Base-by-base conservation (phyloP, 2,113 vertebrate species). In the Miniopterus natalensis region DNA sequence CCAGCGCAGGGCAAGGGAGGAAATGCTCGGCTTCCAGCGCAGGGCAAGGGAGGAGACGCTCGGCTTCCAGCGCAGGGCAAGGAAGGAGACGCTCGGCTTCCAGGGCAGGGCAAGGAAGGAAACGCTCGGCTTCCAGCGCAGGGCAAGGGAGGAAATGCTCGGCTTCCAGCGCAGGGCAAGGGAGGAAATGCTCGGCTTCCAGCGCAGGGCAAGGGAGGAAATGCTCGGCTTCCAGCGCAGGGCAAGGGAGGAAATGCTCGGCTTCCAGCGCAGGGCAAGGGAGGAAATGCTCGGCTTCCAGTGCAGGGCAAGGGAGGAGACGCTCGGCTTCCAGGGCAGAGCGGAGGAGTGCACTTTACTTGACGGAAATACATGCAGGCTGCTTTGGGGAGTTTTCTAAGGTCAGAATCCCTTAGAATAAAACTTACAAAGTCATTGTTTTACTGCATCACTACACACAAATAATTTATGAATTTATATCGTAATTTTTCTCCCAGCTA, bases 391-490 rank as follows among this genome's bases (percentile, higher is more conserved):
- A 80, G 71, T 80, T 70, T 96, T 97, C 84, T 57, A 65, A 92
- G 96, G 83, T 92, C 90, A 91, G 77, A 88, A 85, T 79, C 84
- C 63, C 87, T 77, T 77, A 90, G 57, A 85, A 88, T 66, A 90
- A 95, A 97, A 97, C 93, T 97, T 97, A 97, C 88, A 92, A 97
- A 36, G 85, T 96, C 93, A 84, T 85, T 98, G 87, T 96, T 97
- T 96, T 96, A 97, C 59, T 97, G 79, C 95, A 92, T 96, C 5
- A 75, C 92, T 70, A 95, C 78, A 90, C 92, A 79, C 81, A 81
- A 3, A 42, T 96, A 92, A 87, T 97, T 97, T 71, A 92, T 91
- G 89, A 96, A 96, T 89, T 92, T 85, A 65, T 87, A 87, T 59
- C 92, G 65, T 63, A 70, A 61, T 92, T 95, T 77, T 70, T 95